A percentile compares a stretch with the other conserved stretches of the same genome.
phyloP scores from a whole-genome alignment of 2,888 invertebrate species.

The Sesamia inferens region DNA sequence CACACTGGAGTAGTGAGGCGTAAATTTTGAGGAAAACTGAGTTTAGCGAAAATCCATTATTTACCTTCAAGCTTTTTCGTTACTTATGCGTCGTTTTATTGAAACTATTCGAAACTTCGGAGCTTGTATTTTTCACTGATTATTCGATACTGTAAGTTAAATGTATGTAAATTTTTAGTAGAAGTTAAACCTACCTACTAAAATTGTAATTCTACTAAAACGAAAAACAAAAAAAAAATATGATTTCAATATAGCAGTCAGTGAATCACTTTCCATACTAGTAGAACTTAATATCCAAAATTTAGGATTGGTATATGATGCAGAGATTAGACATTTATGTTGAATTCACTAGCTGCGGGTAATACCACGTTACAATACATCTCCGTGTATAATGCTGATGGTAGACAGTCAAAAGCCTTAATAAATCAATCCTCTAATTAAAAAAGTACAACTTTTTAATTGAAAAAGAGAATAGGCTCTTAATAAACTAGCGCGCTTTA shows the following conservation, averaged over 20 bases:
- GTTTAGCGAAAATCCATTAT: conserved; percentile 22
- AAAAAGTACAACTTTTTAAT: no score
- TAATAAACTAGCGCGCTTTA: no score
- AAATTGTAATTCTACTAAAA: conserved; percentile 36
- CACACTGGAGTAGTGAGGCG: conserved; percentile 3
- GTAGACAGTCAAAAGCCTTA: not conserved
- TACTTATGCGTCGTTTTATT: conserved; percentile 17
- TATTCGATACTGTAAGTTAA: conserved; percentile 56
- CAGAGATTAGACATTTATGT: conserved; percentile 43
- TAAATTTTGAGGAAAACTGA: conserved; percentile 27
- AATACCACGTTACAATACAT: not conserved
- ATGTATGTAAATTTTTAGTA: conserved; percentile 57
- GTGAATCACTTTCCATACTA: conserved; percentile 22
- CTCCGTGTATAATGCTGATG: not conserved
- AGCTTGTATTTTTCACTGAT: conserved; percentile 66
- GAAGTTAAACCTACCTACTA: conserved; percentile 55
- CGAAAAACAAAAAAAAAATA: conserved; percentile 39
- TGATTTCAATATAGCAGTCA: conserved; percentile 40
- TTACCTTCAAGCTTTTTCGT: conserved; percentile 24
- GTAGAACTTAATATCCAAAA: conserved; percentile 31
- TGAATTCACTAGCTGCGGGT: not conserved
- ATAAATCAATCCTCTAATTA: not conserved
- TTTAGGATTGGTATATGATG: conserved; percentile 32
- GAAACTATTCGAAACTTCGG: conserved; percentile 38
- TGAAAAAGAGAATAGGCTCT: no score